Percentiles rank a stretch among this genome's conserved stretches.
Evolutionary conservation across 1,140 invertebrate species (phyloP).

Genomic region (Rhyzopertha dominica): DNA sequence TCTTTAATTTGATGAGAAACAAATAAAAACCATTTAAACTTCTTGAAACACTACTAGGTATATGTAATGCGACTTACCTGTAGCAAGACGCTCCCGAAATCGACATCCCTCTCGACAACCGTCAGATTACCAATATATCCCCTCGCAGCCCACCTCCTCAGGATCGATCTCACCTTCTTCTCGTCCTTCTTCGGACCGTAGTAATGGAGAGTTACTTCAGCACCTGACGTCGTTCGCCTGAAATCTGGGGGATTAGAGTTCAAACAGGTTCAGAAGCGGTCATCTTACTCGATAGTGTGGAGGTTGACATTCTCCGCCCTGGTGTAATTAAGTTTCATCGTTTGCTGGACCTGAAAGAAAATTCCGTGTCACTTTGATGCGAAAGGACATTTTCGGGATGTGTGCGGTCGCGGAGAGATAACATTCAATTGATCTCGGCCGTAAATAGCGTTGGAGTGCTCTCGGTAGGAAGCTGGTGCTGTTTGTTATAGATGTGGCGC

Average conservation of each 20-base stretch:
- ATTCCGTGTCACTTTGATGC: too few species aligned
- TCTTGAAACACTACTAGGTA: not conserved
- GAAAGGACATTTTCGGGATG: too few species aligned
- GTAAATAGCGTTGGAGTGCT: too few species aligned
- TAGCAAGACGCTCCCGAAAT: constrained; percentile 23
- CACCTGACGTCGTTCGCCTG: constrained; percentile 48
- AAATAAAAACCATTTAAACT: constrained; percentile 1
- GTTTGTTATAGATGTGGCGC: too few species aligned
- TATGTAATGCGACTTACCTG: too few species aligned
- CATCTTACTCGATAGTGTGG: constrained; percentile 13
- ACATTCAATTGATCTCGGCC: too few species aligned
- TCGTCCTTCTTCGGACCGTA: constrained; percentile 56
- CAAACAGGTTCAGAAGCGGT: constrained; percentile 4
- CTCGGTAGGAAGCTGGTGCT: too few species aligned
- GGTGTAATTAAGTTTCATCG: constrained; percentile 10
- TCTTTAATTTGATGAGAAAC: constrained; percentile 1
- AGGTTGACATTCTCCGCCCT: constrained; percentile 11
- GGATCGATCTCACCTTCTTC: constrained; percentile 55
- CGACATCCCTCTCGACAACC: constrained; percentile 45
- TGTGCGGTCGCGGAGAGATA: too few species aligned
- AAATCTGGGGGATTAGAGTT: constrained; percentile 12
- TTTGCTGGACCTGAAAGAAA: constrained; percentile 13
- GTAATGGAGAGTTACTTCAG: constrained; percentile 61
- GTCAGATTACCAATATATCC: constrained; percentile 59
- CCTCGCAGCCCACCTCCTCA: constrained; percentile 57